Evolutionary conservation across 2,797 vertebrate genomes (phyloP), one percentile per base, ranked within the genome.

Genomic region (Lepidocolaptes lacrymiger): DNA sequence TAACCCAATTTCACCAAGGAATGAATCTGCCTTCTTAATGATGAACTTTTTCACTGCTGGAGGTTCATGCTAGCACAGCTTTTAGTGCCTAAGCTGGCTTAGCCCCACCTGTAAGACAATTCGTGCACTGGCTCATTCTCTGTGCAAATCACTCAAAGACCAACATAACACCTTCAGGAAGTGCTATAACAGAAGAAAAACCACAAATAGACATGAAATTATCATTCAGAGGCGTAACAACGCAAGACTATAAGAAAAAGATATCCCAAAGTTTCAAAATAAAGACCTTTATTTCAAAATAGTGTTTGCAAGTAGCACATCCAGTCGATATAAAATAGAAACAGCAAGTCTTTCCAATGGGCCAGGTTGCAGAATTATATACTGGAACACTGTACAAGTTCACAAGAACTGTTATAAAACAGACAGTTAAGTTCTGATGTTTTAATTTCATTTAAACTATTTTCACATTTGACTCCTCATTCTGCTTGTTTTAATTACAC

Each of bases 381-480:
- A 94, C 75, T 93, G 79, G 95, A 91, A 96, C 43, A 95, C 56
- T 89, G 96, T 68, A 64, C 87, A 80, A 88, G 80, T 92, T 95
- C 88, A 96, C 82, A 82, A 95, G 76, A 97, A 95, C 61, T 81
- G 95, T 93, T 93, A 94, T 52, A 95, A 90, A 97, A 85, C 26
- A 97, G 92, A 97, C 41, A 96, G 52, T 51, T 67, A 84, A 97
- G 81, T 95, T 96, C 86, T 93, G 95, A 89, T 95, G 64, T 81
- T 95, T 88, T 90, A 71, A 66, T 96, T 96, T 95, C 93, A 85
- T 96, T 95, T 95, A 96, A 97, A 97, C 95, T 93, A 82, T 97
- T 97, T 99, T 99, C 98, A 99, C 98, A 99, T 98, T 96, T 99
- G 94, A 97, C 92, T 98, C 97, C 96, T 95, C 94, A 89, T 96